Base-by-base conservation (phyloP, 2,113 vertebrate species). In the Grallaria varia region DNA sequence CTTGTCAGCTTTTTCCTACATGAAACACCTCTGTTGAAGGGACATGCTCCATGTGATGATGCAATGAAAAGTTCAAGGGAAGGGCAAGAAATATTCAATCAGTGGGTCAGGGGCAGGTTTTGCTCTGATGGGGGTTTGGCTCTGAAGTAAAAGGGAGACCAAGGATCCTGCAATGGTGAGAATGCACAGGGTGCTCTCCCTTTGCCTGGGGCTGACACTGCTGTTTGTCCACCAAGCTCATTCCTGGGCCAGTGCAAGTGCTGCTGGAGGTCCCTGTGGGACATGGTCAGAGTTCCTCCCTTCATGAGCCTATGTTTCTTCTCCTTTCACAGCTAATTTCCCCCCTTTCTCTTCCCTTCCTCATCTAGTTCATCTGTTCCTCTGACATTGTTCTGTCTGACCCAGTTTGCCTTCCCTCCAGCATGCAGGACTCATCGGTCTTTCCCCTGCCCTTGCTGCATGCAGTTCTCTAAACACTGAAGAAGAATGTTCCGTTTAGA, bases 221-320 rank as follows among this genome's bases (percentile, higher is more conserved):
- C 0, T 12, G 16, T 50, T 76, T 33, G 75, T 44, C 35, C 37
- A 9, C 11, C 0, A 3, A 45, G 31, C 39, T 90, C 2, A 0
- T 56, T 53, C 53, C 40, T 10, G 21, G n/a, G 40, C 35, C 52
- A 37, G 24, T 47, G 22, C 4, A 3, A 21, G 44, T 33, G 55
- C 73, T 73, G 50, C 52, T n/a, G 45, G 44, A 78, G n/a, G 40
- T 47, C 33, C 30, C 40, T 17, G 17, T 9, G 13, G 23, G 22
- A 18, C 33, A 6, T 6, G 37, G 28, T 24, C 31, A 40, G 40
- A 60, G 40, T 8, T 27, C 10, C 42, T 83, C 28, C 55, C 76
- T 84, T 63, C 14, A 4, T 1, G 3, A 56, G 12, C 12, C 44
- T 17, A 3, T 28, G 37, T n/a, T 66, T 77, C 74, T 75, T 52